Conservation (phyloP, 2,888 invertebrate species). For the Arge pagana region DNA sequence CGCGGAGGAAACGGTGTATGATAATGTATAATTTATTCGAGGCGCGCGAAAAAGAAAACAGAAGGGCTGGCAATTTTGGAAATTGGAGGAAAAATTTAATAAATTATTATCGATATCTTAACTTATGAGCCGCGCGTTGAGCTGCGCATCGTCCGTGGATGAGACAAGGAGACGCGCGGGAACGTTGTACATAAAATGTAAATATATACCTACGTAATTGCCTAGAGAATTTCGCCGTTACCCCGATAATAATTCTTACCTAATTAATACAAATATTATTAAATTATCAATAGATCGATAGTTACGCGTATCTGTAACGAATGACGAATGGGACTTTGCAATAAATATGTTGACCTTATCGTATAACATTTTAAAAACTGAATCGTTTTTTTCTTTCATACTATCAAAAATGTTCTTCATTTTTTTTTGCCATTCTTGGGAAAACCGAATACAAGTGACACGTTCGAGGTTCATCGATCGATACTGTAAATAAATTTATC, state of each 20-base stretch:
- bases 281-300: slow-evolving; percentile 18
- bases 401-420: background rate
- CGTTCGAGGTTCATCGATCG: slow-evolving; percentile 10
- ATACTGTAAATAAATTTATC: slow-evolving; percentile 17
- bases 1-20: slow-evolving; percentile 41
- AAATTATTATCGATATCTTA: slow-evolving; percentile 1
- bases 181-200: slow-evolving; percentile 14
- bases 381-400: background rate
- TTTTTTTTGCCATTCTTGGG: background rate
- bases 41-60: slow-evolving; percentile 26
- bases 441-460: slow-evolving; percentile 3
- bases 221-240: slow-evolving; percentile 10
- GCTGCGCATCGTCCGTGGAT: background rate
- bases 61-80: too few species aligned
- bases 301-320: slow-evolving; percentile 5
- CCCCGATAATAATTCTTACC: slow-evolving; percentile 4
- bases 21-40: slow-evolving; percentile 54
- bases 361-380: too few species aligned
- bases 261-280: background rate
- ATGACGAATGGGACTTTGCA: slow-evolving; percentile 16
- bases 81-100: too few species aligned
- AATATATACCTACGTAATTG: slow-evolving; percentile 1
- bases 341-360: slow-evolving; percentile 14
- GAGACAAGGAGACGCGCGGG: too few species aligned
- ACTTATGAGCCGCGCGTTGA: slow-evolving; percentile 10